Conservation (phyloP, 2,888 invertebrate genomes). For the Halictus quadricinctus region DNA sequence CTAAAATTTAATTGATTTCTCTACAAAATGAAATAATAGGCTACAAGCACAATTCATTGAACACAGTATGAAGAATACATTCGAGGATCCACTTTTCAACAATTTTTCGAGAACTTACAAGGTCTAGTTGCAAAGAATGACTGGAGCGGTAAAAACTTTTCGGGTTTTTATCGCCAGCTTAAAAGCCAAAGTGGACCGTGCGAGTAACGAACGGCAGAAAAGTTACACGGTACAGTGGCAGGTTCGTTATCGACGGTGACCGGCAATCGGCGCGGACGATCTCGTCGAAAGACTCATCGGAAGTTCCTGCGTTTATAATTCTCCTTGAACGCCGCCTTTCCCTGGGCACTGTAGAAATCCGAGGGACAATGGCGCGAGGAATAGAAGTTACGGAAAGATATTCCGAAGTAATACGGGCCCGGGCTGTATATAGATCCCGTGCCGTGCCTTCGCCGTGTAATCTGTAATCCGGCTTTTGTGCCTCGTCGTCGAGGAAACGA, state of each 20-base stretch:
- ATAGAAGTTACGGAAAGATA: slow-evolving; percentile 36
- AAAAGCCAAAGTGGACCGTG: neutral
- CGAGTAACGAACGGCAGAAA: neutral
- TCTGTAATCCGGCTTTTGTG: slow-evolving; percentile 30
- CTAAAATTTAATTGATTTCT: too few species aligned
- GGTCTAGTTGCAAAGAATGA: neutral
- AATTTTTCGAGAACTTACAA: too few species aligned
- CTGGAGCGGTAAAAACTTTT: neutral
- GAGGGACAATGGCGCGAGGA: slow-evolving; percentile 17
- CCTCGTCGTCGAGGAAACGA: slow-evolving; percentile 12
- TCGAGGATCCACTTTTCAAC: too few species aligned
- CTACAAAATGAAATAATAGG: too few species aligned
- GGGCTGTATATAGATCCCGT: slow-evolving; percentile 10
- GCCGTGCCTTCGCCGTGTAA: slow-evolving; percentile 14
- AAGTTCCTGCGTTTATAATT: slow-evolving; percentile 36
- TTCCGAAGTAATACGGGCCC: slow-evolving; percentile 27
- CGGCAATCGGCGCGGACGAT: neutral
- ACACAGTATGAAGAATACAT: too few species aligned
- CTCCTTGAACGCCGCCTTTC: slow-evolving; percentile 15
- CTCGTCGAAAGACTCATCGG: neutral
- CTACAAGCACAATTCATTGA: too few species aligned
- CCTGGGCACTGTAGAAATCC: slow-evolving; percentile 8
- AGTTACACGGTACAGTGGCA: neutral
- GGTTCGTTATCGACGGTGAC: neutral
- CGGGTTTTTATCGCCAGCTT: neutral